Conservation (phyloP, 2,888 invertebrate species). For the Callinectes sapidus region DNA sequence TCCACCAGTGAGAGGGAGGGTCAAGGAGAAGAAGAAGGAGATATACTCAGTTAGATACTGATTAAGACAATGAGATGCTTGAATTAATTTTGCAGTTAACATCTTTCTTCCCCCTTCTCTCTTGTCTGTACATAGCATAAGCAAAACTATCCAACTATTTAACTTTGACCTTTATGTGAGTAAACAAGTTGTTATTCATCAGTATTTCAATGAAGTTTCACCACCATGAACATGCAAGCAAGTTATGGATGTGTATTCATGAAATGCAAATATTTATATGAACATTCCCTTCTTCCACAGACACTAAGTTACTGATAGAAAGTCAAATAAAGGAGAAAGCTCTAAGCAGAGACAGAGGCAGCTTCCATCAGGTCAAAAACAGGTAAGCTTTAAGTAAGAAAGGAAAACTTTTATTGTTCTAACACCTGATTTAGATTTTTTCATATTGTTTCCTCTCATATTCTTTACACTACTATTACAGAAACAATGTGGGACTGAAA, state of each 20-base stretch:
- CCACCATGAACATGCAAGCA: conserved; percentile 8
- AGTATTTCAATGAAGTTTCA: neutral
- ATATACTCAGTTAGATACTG: neutral
- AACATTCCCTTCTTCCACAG: neutral
- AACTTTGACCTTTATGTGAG: neutral
- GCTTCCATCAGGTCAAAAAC: neutral
- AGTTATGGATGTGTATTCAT: neutral
- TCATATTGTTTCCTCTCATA: neutral
- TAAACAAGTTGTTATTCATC: neutral
- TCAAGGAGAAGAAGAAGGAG: neutral
- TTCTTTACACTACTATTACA: neutral
- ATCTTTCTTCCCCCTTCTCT: neutral
- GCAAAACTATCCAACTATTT: neutral
- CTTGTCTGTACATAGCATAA: neutral
- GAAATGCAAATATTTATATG: neutral
- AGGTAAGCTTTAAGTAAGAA: neutral
- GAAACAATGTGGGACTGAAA: neutral
- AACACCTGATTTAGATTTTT: neutral
- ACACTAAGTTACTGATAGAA: neutral
- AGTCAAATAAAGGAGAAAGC: neutral
- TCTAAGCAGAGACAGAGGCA: neutral
- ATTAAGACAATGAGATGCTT: neutral
- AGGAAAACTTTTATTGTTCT: neutral
- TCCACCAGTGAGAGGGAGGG: neutral
- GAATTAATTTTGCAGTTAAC: neutral